Evolutionary conservation across 2,797 vertebrate genomes (phyloP).

Genomic region (Cuniculus paca): DNA sequence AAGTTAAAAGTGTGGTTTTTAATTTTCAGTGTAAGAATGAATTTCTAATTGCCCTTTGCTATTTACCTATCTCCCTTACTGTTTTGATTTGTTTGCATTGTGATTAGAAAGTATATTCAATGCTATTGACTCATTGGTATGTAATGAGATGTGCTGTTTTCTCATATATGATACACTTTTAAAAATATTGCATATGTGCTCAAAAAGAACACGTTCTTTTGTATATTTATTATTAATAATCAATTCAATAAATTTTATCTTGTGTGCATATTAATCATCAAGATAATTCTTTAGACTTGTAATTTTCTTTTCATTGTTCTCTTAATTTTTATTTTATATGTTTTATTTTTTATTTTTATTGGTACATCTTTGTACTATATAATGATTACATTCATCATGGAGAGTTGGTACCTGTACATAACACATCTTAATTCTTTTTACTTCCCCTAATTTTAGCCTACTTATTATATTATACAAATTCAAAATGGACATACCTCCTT

Average conservation of each 20-base stretch:
- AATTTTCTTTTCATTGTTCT: not conserved
- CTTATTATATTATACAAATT: not conserved
- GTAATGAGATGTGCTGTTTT: not conserved
- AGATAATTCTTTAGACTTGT: not conserved
- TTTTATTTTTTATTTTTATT: not conserved
- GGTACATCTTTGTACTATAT: not conserved
- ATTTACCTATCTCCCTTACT: not conserved
- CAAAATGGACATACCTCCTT: not conserved
- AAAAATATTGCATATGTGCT: not conserved
- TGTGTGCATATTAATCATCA: not conserved
- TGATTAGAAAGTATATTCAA: not conserved
- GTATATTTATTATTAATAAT: not conserved
- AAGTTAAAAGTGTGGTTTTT: slow-evolving; percentile 11
- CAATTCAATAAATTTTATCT: not conserved
- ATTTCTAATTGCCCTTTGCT: slow-evolving; percentile 31
- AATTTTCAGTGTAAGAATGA: not conserved
- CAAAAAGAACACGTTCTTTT: not conserved
- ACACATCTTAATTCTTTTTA: not conserved
- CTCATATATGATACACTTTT: not conserved
- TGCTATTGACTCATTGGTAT: not conserved
- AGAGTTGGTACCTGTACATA: not conserved
- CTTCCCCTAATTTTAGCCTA: not conserved
- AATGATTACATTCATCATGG: not conserved
- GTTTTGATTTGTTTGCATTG: not conserved
- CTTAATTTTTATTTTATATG: not conserved